Evolutionary conservation across 2,888 invertebrate genomes (phyloP).

Genomic region (Beris morrisii): DNA sequence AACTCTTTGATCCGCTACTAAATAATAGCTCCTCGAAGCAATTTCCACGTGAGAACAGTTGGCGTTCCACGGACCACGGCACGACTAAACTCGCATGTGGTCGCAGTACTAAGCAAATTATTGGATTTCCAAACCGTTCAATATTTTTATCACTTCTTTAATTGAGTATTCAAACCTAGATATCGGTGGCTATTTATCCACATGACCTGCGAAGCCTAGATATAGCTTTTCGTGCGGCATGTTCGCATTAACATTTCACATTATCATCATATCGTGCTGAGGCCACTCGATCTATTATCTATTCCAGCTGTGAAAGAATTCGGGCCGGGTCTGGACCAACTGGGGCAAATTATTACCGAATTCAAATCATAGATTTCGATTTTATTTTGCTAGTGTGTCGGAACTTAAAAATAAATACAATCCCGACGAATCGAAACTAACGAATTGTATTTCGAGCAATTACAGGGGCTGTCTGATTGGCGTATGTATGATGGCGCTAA

Average conservation of each 20-base stretch:
- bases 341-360: constrained; percentile 19
- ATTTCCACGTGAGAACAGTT: no score
- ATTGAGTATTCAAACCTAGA: constrained; percentile 8
- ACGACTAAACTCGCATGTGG: no score
- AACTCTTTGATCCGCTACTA: no score
- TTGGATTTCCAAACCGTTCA: constrained; percentile 2
- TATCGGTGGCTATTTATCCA: constrained; percentile 11
- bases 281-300: constrained; percentile 29
- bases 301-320: constrained; percentile 26
- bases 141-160: constrained; percentile 22
- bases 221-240: constrained; percentile 13
- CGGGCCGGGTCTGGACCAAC: constrained; percentile 3
- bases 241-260: constrained; percentile 18
- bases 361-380: constrained; percentile 22
- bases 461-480: no score
- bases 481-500: no score
- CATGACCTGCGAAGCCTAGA: constrained; percentile 1
- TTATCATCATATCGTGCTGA: constrained; percentile 26
- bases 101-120: not conserved
- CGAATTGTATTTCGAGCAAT: no score
- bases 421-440: not conserved
- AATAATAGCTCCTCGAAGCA: no score
- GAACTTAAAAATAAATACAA: constrained; percentile 18
- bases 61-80: no score
- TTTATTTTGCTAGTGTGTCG: constrained; percentile 23